phyloP scores from a whole-genome alignment of 2,797 vertebrate species.

The Coreius guichenoti region DNA sequence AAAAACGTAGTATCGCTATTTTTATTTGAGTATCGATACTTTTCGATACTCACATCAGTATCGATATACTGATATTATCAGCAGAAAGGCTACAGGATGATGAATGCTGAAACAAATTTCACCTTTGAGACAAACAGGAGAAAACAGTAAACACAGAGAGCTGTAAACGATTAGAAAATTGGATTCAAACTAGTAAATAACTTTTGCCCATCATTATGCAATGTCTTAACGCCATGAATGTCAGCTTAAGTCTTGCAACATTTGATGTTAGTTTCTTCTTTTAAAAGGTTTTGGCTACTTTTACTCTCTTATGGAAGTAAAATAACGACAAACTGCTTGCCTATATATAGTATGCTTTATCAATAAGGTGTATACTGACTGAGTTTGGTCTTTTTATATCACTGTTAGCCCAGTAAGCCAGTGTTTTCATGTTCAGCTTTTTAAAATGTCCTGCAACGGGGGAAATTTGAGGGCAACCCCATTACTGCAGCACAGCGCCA shows the following conservation, averaged over 20 bases:
- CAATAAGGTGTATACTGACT: background rate
- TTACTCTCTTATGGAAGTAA: background rate
- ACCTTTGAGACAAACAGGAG: slow-evolving; percentile 43
- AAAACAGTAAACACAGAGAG: background rate
- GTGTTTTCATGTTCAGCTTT: background rate
- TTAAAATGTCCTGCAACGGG: background rate
- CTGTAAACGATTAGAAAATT: background rate
- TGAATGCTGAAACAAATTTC: slow-evolving; percentile 60
- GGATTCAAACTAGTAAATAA: background rate
- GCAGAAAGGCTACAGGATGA: background rate
- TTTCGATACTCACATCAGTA: no score
- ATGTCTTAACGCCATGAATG: background rate
- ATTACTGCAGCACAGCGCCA: background rate
- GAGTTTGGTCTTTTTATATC: background rate
- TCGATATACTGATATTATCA: no score
- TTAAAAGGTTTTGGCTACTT: background rate
- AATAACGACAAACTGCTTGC: background rate
- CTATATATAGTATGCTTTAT: background rate
- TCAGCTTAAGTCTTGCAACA: background rate
- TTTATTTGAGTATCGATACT: no score
- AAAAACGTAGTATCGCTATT: no score
- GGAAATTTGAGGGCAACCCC: background rate
- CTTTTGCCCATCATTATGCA: background rate
- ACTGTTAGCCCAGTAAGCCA: background rate
- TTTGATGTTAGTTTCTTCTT: background rate